These are phyloP conservation scores for Nasua narica DNA, from an alignment of 2,797 vertebrate genomes.

Conservation along the genomic window DNA sequence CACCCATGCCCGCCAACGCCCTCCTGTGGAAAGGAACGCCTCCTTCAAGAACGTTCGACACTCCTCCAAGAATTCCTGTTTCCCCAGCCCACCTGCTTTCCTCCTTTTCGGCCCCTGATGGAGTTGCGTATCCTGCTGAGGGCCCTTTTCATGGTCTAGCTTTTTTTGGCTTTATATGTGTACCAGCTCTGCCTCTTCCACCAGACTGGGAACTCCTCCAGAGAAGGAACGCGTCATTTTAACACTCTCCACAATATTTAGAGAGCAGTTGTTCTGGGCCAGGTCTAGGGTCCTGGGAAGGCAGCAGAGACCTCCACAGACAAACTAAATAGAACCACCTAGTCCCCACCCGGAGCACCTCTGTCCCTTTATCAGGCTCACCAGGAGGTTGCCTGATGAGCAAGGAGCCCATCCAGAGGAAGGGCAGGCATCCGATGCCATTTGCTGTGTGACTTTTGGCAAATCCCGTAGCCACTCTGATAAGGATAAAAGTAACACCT, in stretches of 20 bases:
- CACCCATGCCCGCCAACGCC: too few species aligned
- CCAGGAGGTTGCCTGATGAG: background rate
- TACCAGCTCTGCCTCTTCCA: background rate
- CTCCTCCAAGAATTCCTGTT: background rate
- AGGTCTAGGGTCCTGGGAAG: background rate
- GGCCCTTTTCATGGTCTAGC: background rate
- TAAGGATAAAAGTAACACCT: background rate
- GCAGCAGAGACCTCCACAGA: background rate
- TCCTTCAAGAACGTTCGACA: background rate
- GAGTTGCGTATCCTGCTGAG: background rate
- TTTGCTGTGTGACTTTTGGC: background rate
- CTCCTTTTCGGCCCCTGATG: background rate
- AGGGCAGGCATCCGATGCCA: background rate
- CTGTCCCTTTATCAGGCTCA: background rate
- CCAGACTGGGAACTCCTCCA: background rate
- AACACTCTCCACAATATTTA: background rate
- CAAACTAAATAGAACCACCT: background rate
- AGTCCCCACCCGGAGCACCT: background rate
- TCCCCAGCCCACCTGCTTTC: background rate
- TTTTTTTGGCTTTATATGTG: background rate
- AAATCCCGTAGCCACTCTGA: background rate
- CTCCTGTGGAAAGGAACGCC: background rate
- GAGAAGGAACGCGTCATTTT: background rate
- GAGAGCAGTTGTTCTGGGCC: background rate
- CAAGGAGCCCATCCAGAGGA: background rate